Percentiles rank a stretch among this genome's conserved stretches.
These are phyloP conservation scores for Anguilla obscura DNA, from an alignment of 2,797 vertebrate species.

Conservation along the genomic window DNA sequence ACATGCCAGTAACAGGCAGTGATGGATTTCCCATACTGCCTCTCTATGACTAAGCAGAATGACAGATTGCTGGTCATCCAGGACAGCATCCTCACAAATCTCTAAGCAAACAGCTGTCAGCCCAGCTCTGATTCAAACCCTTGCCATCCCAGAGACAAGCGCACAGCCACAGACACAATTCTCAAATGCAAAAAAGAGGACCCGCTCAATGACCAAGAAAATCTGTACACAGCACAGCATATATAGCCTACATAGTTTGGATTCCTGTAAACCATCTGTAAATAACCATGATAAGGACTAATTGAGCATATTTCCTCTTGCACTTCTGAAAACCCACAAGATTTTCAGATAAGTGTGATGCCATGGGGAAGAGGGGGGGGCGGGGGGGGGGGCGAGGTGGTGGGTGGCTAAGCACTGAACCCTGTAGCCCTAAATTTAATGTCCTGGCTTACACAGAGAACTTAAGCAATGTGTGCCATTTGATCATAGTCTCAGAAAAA, in stretches of 20 bases:
- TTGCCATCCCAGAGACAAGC: not conserved
- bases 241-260: not conserved
- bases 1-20: not conserved
- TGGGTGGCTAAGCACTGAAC: not conserved
- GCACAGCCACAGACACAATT: not conserved
- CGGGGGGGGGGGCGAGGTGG: not conserved
- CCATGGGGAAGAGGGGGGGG: not conserved
- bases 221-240: not conserved
- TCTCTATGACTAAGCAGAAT: not conserved
- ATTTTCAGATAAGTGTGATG: constrained; percentile 1
- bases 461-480: not conserved
- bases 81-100: not conserved
- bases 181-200: not conserved
- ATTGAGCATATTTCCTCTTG: constrained; percentile 11
- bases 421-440: not conserved
- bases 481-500: not conserved
- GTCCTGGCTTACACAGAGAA: not conserved
- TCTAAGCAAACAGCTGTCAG: not conserved
- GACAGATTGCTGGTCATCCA: not conserved
- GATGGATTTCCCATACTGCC: not conserved
- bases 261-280: not conserved
- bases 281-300: not conserved
- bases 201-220: not conserved
- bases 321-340: constrained; percentile 13
- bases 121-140: not conserved